Evolutionary conservation across 2,797 vertebrate genomes (phyloP).

Genomic region (Cossypha niveicapilla): DNA sequence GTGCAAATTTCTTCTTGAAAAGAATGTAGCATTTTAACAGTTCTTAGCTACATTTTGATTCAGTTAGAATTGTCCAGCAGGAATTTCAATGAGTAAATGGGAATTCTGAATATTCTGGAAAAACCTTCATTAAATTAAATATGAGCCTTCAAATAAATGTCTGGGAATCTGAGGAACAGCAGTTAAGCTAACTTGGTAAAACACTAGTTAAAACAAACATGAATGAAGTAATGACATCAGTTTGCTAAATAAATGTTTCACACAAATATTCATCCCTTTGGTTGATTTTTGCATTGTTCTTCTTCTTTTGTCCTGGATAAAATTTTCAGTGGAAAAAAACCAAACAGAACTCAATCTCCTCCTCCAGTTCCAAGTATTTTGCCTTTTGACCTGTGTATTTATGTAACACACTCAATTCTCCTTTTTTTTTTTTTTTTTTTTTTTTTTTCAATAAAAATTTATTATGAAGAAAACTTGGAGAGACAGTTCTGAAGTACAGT

Average conservation of each 20-base stretch:
- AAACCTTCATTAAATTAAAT: neutral
- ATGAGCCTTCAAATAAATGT: neutral
- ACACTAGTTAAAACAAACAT: neutral
- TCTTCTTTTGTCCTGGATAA: neutral
- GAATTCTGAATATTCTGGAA: neutral
- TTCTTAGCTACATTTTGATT: neutral
- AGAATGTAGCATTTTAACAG: neutral
- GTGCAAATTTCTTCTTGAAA: neutral
- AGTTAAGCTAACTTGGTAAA: neutral
- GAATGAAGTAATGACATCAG: neutral
- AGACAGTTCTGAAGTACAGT: neutral
- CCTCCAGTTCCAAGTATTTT: neutral
- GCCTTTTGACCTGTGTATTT: neutral
- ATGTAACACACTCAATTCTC: neutral
- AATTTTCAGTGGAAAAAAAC: neutral
- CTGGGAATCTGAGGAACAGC: neutral
- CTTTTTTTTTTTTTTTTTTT: neutral
- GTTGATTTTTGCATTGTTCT: neutral
- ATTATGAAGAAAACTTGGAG: slow-evolving; percentile 9
- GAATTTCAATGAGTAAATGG: neutral
- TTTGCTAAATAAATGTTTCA: neutral
- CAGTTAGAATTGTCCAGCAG: neutral
- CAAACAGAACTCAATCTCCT: neutral
- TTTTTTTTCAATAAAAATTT: no score
- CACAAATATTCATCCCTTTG: neutral